Conservation (phyloP, 2,888 invertebrate genomes). For the Eupelmus urozonus region DNA sequence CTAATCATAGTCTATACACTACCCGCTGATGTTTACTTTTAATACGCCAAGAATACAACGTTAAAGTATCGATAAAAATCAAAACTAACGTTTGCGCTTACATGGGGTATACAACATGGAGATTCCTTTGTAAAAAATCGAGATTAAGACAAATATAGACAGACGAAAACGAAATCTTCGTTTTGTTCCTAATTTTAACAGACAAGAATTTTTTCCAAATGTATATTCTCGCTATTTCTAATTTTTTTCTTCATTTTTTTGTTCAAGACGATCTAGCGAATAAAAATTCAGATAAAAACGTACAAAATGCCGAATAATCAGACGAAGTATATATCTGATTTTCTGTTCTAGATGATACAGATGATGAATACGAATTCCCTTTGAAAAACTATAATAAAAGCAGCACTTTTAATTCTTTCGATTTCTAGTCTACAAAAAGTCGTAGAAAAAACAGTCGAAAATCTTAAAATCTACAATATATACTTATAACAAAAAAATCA, state of each 20-base stretch:
- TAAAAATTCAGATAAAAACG: conserved; percentile 33
- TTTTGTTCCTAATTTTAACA: conserved; percentile 11
- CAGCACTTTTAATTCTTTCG: neutral
- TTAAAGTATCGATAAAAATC: conserved; percentile 16
- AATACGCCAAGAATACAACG: conserved; percentile 30
- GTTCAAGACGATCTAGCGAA: conserved; percentile 24
- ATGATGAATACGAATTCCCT: conserved; percentile 34
- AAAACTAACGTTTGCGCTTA: neutral
- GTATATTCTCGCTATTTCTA: conserved; percentile 16
- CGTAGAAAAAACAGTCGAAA: conserved; percentile 35
- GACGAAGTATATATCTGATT: conserved; percentile 26
- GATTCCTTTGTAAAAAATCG: conserved; percentile 26
- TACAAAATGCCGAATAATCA: conserved; percentile 42
- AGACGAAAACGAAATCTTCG: neutral
- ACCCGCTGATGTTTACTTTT: conserved; percentile 26
- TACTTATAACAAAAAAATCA: conserved; percentile 11
- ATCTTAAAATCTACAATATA: conserved; percentile 12
- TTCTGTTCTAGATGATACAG: conserved; percentile 1
- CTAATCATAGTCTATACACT: conserved; percentile 42
- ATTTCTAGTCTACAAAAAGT: conserved; percentile 26
- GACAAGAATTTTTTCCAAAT: conserved; percentile 5
- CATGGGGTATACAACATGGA: conserved; percentile 10
- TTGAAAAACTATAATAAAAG: conserved; percentile 10
- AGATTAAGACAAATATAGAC: neutral
- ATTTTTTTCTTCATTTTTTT: conserved; percentile 1